phyloP scores from a whole-genome alignment of 1,140 invertebrate genomes.

The Leptopilina clavipes region DNA sequence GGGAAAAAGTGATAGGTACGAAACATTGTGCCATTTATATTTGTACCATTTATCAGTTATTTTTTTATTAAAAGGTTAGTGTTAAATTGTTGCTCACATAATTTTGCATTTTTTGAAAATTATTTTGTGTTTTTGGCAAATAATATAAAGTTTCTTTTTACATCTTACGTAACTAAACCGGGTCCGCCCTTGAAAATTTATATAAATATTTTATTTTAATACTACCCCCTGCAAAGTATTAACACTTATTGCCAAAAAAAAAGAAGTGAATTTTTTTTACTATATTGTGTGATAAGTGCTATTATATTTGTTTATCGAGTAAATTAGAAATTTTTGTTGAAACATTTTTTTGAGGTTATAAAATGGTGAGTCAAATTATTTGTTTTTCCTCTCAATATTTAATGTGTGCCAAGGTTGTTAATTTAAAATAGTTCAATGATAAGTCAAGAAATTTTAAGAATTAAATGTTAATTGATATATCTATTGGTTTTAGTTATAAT shows the following conservation, averaged over 20 bases:
- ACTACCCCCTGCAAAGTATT: neutral
- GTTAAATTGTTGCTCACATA: neutral
- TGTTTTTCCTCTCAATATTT: neutral
- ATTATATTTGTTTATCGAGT: neutral
- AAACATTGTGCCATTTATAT: neutral
- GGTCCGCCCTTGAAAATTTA: slow-evolving; percentile 21
- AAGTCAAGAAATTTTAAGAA: neutral
- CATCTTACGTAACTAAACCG: slow-evolving; percentile 15
- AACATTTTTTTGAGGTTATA: neutral
- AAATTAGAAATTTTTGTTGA: neutral
- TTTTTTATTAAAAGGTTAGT: neutral
- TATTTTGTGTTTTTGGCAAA: neutral
- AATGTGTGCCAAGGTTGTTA: neutral
- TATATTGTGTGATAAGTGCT: neutral
- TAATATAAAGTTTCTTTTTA: neutral
- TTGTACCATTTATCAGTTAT: neutral
- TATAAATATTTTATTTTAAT: neutral
- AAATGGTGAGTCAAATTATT: neutral
- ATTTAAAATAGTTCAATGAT: neutral
- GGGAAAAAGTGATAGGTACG: neutral
- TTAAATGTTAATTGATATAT: neutral
- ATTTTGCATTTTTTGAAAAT: neutral
- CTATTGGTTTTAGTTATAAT: neutral
- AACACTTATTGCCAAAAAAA: neutral
- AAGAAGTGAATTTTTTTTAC: neutral